Percentiles rank a stretch among this genome's conserved stretches.
phyloP scores from a whole-genome alignment of 2,888 invertebrate genomes.

The Ormyrus nitidulus region DNA sequence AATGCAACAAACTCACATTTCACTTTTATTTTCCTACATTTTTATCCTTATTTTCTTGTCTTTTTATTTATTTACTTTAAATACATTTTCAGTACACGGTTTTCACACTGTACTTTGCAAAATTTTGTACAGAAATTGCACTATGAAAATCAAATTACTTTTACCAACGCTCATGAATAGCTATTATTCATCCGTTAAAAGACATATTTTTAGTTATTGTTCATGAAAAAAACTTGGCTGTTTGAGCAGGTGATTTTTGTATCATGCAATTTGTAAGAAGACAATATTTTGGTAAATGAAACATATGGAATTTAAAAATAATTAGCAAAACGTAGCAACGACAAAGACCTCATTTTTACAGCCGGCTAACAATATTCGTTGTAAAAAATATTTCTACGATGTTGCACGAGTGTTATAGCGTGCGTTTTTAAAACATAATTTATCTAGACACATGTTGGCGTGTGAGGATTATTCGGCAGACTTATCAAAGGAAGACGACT shows the following conservation, averaged over 20 bases:
- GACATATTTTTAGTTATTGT: slow-evolving; percentile 15
- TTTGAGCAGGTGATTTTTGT: neutral
- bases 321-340: slow-evolving; percentile 20
- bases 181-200: no score
- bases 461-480: slow-evolving; percentile 20
- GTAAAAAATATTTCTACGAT: slow-evolving; percentile 28
- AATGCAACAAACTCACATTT: slow-evolving; percentile 24
- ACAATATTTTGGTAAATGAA: neutral
- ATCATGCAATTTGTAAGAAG: slow-evolving; percentile 3
- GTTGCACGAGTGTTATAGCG: slow-evolving; percentile 39
- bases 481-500: slow-evolving; percentile 9
- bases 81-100: no score
- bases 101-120: no score
- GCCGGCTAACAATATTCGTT: slow-evolving; percentile 8
- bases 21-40: slow-evolving; percentile 45
- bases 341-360: slow-evolving; percentile 27
- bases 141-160: no score
- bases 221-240: slow-evolving; percentile 10
- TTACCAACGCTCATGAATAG: no score
- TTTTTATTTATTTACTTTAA: neutral
- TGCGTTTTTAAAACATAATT: slow-evolving; percentile 23
- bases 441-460: slow-evolving; percentile 2
- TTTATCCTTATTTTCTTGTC: neutral
- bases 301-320: neutral
- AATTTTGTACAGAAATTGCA: no score